Percentiles rank a stretch among this genome's conserved stretches.
Evolutionary conservation across 2,888 invertebrate species (phyloP).

Genomic region (Conchocele bisecta): DNA sequence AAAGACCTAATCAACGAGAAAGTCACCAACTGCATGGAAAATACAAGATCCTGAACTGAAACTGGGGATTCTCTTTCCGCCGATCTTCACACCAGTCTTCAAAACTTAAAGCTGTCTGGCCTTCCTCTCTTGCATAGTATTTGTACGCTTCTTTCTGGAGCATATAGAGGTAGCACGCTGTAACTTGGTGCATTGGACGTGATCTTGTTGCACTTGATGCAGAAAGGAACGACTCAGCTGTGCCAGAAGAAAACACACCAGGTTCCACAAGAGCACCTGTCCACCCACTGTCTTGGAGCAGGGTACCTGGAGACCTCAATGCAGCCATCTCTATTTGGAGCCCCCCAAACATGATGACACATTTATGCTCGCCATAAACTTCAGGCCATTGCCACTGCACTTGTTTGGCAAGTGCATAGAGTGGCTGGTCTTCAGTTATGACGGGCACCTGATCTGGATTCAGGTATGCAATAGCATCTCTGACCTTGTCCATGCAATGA

Average conservation of each 20-base stretch:
- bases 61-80: conserved; percentile 11
- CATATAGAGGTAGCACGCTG: conserved; percentile 49
- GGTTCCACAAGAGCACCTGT: conserved; percentile 49
- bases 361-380: conserved; percentile 63
- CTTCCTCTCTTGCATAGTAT: not conserved
- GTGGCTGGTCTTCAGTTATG: conserved; percentile 68
- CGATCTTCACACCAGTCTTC: conserved; percentile 15
- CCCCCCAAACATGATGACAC: conserved; percentile 69
- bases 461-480: conserved; percentile 36
- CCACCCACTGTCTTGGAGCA: conserved; percentile 19
- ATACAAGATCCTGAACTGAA: conserved; percentile 8
- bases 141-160: conserved; percentile 42
- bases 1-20: conserved; percentile 4
- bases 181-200: conserved; percentile 52
- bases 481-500: conserved; percentile 19
- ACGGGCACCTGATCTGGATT: conserved; percentile 46
- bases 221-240: conserved; percentile 58
- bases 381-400: too few relatives aligned
- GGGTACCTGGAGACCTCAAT: conserved; percentile 17
- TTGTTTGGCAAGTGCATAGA: conserved; percentile 71
- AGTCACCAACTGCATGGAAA: conserved; percentile 9
- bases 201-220: conserved; percentile 55
- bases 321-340: conserved; percentile 9
- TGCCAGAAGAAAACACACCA: conserved; percentile 33
- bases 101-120: not conserved